Percentiles rank a stretch among this genome's conserved stretches.
Evolutionary conservation across 2,797 vertebrate genomes (phyloP).

Genomic region (Cyprinodon diabolis): DNA sequence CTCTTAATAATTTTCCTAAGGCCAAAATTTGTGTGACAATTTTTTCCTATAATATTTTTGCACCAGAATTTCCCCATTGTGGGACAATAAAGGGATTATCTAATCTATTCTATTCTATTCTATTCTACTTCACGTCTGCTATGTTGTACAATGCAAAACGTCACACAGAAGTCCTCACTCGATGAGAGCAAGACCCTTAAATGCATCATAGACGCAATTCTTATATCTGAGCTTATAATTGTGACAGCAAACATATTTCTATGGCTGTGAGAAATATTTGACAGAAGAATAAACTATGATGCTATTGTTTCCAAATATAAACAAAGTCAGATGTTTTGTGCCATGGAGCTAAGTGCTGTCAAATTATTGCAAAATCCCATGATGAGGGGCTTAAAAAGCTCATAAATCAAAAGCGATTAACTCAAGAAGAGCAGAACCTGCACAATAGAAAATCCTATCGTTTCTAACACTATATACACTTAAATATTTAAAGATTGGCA

Average conservation of each 20-base stretch:
- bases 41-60: no score
- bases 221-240: no score
- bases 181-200: background rate
- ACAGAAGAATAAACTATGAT: background rate
- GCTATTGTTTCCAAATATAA: background rate
- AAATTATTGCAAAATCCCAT: background rate
- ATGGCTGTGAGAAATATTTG: background rate
- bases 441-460: background rate
- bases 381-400: background rate
- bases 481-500: conserved; percentile 27
- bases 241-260: background rate
- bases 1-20: no score
- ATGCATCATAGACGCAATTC: background rate
- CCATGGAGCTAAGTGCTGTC: background rate
- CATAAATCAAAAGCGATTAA: background rate
- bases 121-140: no score
- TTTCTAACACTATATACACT: background rate
- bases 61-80: no score
- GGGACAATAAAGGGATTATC: no score
- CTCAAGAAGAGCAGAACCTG: background rate
- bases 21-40: no score
- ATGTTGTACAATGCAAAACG: no score
- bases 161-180: no score
- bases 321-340: background rate
- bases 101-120: no score